phyloP scores from a whole-genome alignment of 2,888 invertebrate species.

The Sminthurides aquaticus region DNA sequence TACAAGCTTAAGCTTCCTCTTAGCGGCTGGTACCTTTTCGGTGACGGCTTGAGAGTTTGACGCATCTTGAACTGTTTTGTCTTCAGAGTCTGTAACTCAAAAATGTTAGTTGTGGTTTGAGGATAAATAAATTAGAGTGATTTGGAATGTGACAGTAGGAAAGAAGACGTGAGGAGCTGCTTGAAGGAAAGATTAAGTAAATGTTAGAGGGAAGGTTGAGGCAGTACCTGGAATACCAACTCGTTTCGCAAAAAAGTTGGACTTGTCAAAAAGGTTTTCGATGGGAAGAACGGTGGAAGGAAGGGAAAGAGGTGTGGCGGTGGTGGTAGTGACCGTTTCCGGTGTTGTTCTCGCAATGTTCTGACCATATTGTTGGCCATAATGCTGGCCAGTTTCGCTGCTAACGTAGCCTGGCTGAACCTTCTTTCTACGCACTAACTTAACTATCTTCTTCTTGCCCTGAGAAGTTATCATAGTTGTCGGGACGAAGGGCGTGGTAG shows the following conservation, averaged over 20 bases:
- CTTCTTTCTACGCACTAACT: constrained; percentile 33
- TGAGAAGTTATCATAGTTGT: constrained; percentile 2
- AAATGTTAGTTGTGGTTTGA: no score
- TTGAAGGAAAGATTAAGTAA: no score
- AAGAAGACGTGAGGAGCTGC: no score
- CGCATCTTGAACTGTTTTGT: constrained; percentile 6
- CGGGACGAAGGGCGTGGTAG: constrained; percentile 8
- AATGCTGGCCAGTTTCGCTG: background rate
- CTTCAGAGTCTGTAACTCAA: constrained; percentile 28
- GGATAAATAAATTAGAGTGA: background rate
- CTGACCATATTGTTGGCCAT: constrained; percentile 3
- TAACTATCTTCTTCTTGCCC: constrained; percentile 32
- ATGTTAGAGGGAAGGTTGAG: no score
- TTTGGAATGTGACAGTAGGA: constrained; percentile 1
- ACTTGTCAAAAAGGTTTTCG: constrained; percentile 34
- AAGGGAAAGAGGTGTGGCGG: background rate
- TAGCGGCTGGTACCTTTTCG: background rate
- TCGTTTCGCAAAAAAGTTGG: constrained; percentile 30
- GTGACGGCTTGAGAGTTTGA: constrained; percentile 2
- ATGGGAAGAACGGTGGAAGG: constrained; percentile 27
- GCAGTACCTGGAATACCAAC: constrained; percentile 34
- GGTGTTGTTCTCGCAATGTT: background rate
- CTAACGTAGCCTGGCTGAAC: constrained; percentile 12
- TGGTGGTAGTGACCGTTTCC: constrained; percentile 7
- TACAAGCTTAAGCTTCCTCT: constrained; percentile 38